Percentiles rank a stretch among this genome's conserved stretches.
Conservation (phyloP, 2,113 vertebrate genomes). For the Aegotheles bennettii region DNA sequence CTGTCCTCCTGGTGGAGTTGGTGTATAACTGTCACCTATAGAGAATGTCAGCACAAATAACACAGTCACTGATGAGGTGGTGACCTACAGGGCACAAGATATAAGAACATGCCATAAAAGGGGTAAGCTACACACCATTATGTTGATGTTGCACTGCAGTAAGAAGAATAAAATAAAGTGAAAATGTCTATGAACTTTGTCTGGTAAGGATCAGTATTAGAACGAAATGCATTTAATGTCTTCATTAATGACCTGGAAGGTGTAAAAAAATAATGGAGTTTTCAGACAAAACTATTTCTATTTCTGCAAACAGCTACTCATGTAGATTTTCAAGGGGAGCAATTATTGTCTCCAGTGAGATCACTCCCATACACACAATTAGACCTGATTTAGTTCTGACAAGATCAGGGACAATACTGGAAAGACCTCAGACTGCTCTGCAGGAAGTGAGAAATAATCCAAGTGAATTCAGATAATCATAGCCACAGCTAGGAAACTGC, state of each 20-base stretch:
- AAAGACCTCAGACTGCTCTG: background rate
- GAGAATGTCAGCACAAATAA: background rate
- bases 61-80: background rate
- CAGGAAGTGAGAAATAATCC: constrained; percentile 24
- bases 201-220: background rate
- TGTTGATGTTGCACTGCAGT: background rate
- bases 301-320: background rate
- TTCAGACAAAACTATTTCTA: background rate
- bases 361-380: background rate
- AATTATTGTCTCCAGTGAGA: background rate
- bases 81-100: background rate
- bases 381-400: background rate
- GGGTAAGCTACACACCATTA: background rate
- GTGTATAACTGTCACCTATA: background rate
- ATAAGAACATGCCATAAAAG: background rate
- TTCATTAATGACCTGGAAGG: background rate
- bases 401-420: background rate
- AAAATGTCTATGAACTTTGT: background rate
- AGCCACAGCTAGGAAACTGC: background rate
- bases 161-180: background rate
- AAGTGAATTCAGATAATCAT: constrained; percentile 22
- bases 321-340: background rate
- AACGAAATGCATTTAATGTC: background rate
- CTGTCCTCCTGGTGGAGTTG: background rate
- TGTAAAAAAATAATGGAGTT: background rate